Base-by-base conservation (phyloP, 2,888 invertebrate genomes). In the Chalcosyrphus nemorum region DNA sequence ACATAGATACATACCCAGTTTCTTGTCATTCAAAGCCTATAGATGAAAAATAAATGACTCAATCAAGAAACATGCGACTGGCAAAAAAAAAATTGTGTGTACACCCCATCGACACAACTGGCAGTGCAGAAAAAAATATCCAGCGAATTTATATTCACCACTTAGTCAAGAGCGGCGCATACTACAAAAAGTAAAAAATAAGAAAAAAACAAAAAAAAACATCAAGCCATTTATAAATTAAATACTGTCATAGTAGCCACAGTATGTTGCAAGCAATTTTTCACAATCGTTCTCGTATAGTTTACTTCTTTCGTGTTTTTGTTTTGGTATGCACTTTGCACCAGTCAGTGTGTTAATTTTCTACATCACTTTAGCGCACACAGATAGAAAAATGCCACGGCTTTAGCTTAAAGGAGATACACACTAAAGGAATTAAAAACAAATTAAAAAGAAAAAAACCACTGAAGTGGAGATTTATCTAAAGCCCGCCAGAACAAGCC, bases 241-340 rank as follows among this genome's bases (percentile, higher is more conserved):
- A 84, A 84, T 84, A 84, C 84, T 84, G 84, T 84, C 84, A 80
- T 74, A 78, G 80, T 76, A 81, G 86, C 77, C 80, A 86, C 89
- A 89, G 89, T 89, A 90, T 89, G 89, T 89, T 90, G 89, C 89
- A 88, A 87, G 86, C 88, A 84, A 89, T 89, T 89, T 89, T 89
- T 89, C 89, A 90, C 88, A 89, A 89, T 90, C 88, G 88, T 87
- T 89, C 86, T 88, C 88, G 65, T 45, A n/a, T n/a, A 77, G 59
- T 45, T 63, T 45, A 52, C 6, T 61, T 54, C 71, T 70, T 15
- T n/a, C 86, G 86, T 87, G 86, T 87, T 82, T 75, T 68, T 77
- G 59, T 86, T 86, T n/a, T n/a, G n/a, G n/a, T n/a, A n/a, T 72
- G 81, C 4, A 24, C 24, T 68, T 63, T 86, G 87, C 75, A 87